A percentile compares a stretch with the other conserved stretches of the same genome.
Conservation (phyloP, 2,888 invertebrate species). For the Mesorhabditis sp. region DNA sequence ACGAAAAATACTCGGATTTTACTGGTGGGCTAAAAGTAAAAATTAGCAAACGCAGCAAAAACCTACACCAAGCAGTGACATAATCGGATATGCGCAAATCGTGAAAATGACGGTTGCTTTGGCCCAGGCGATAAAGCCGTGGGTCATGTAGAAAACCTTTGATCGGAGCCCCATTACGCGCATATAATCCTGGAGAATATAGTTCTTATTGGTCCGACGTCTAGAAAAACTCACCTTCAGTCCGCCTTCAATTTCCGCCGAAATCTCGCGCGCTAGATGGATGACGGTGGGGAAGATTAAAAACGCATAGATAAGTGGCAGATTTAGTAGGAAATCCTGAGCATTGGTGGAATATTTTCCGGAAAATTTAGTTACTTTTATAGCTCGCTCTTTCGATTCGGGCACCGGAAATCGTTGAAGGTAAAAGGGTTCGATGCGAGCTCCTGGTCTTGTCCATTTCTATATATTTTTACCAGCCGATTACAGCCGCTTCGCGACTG, state of each 20-base stretch:
- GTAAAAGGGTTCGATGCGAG: neutral
- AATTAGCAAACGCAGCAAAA: neutral
- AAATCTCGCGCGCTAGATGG: constrained; percentile 47
- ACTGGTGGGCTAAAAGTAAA: neutral
- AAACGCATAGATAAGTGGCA: constrained; percentile 41
- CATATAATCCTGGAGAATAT: constrained; percentile 37
- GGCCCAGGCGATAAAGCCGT: constrained; percentile 41
- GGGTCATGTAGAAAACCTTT: constrained; percentile 47
- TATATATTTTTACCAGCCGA: too few relatives aligned
- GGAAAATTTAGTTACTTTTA: too few relatives aligned
- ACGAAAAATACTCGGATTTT: too few relatives aligned
- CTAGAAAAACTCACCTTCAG: constrained; percentile 14
- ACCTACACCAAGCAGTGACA: constrained; percentile 1
- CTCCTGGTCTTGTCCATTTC: neutral
- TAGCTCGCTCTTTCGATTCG: neutral
- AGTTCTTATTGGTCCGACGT: neutral
- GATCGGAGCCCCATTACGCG: constrained; percentile 53
- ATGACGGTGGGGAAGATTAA: constrained; percentile 40
- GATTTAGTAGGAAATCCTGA: constrained; percentile 20
- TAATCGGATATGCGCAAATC: constrained; percentile 30
- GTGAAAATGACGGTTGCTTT: constrained; percentile 40
- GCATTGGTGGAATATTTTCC: constrained; percentile 17
- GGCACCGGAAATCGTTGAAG: constrained; percentile 28
- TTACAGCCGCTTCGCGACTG: too few relatives aligned
- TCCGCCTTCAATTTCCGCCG: constrained; percentile 46